These are phyloP conservation scores for Selene dorsalis DNA, from an alignment of 2,797 vertebrate genomes.

Conservation along the genomic window DNA sequence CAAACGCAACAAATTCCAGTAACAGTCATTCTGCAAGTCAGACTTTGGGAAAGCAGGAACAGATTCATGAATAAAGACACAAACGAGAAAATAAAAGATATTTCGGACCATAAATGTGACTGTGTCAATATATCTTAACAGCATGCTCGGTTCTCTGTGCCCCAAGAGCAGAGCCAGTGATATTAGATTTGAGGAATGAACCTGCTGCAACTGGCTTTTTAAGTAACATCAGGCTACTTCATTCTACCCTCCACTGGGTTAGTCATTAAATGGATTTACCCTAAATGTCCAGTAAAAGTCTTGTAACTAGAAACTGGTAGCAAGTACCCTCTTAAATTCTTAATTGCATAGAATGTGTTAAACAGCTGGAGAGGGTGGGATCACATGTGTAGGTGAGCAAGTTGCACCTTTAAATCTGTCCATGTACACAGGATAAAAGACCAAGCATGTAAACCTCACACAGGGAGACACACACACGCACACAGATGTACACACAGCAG, in stretches of 20 bases:
- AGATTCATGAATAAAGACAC: slow-evolving; percentile 2
- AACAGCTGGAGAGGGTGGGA: slow-evolving; percentile 21
- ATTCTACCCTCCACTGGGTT: not conserved
- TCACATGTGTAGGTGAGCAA: no score
- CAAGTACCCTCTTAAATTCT: slow-evolving; percentile 25
- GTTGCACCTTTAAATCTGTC: not conserved
- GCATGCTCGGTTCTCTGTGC: no score
- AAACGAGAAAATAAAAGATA: not conserved
- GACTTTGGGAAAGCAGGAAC: slow-evolving; percentile 8
- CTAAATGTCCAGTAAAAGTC: slow-evolving; percentile 34
- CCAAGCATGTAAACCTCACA: not conserved
- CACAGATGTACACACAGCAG: slow-evolving; percentile 1
- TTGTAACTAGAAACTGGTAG: slow-evolving; percentile 37
- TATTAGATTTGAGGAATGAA: no score
- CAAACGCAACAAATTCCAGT: slow-evolving; percentile 29
- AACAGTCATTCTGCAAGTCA: slow-evolving; percentile 14
- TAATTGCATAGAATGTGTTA: slow-evolving; percentile 35
- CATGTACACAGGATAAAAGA: no score
- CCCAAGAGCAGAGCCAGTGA: not conserved
- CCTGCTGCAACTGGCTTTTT: not conserved
- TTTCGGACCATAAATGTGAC: slow-evolving; percentile 28
- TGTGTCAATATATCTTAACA: slow-evolving; percentile 18
- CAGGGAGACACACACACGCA: not conserved
- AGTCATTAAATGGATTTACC: slow-evolving; percentile 26
- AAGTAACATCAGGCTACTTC: slow-evolving; percentile 8